Base-by-base conservation (phyloP, 2,113 vertebrate species). In the Onychostoma macrolepis region DNA sequence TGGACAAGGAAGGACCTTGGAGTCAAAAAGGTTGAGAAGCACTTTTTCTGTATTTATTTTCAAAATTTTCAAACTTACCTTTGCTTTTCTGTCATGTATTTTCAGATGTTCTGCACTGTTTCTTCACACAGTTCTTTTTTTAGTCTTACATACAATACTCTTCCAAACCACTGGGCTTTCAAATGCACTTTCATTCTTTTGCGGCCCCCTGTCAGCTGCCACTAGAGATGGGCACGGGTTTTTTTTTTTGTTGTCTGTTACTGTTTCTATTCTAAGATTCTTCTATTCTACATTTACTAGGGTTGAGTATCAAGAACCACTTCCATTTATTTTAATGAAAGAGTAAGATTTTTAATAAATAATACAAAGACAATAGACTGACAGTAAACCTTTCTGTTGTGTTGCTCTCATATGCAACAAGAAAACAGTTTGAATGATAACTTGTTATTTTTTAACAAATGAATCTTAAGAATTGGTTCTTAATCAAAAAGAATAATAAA, bases 1-100 rank as follows among this genome's bases (percentile, higher is more conserved):
- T 75, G 10, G 12, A 26, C 24, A 45, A 43, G 13, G n/a, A 41
- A 24, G 21, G 9, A 10, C 69, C 4, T 41, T 41, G 69, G 36
- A 45, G 24, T 75, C 24, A 48, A 76, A 76, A 76, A 28, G 38
- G n/a, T 76, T 76, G 41, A 76, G 13, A 76, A 48, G 24, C 74
- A 45, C 24, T 75, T 45, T 43, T 26, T 15, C 11, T 45, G 11
- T 75, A 26, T 45, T 43, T 43, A 43, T 13, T 21, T 24, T 65
- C 5, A 81, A 17, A 13, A 43, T 13, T 21, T 24, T 65, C 5
- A 81, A 17, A 13, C n/a, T 21, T 21, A 65, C 21, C 56, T 80
- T 45, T 65, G 2, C 15, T 28, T 82, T 43, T 30, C 61, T 21
- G n/a, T 4, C 38, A 45, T 61, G 7, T 38, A 61, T 61, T 61